Evolutionary conservation across 2,888 invertebrate genomes (phyloP).

Genomic region (Dilophus febrilis): DNA sequence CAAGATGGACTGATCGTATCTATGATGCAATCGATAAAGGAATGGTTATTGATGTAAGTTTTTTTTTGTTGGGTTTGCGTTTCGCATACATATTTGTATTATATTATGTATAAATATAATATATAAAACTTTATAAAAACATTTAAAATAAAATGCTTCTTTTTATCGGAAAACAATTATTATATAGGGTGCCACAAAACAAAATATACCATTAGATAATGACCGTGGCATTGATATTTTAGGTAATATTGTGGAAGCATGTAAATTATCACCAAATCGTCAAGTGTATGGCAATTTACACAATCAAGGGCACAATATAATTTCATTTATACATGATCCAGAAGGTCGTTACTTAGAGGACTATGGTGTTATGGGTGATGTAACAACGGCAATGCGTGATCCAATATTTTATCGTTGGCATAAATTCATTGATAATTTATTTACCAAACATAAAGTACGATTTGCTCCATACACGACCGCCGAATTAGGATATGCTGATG

Average conservation of each 20-base stretch:
- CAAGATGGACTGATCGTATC: slow-evolving; percentile 57
- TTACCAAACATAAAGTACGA: slow-evolving; percentile 18
- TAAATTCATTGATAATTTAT: slow-evolving; percentile 22
- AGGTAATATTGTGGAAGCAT: slow-evolving; percentile 22
- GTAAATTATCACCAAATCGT: slow-evolving; percentile 12
- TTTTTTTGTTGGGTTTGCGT: no score
- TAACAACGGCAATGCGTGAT: slow-evolving; percentile 24
- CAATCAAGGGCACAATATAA: slow-evolving; percentile 20
- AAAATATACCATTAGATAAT: slow-evolving; percentile 16
- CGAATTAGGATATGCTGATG: slow-evolving; percentile 7
- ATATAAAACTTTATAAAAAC: no score
- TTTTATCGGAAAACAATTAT: no score
- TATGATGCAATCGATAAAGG: slow-evolving; percentile 60
- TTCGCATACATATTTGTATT: no score
- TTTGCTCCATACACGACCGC: slow-evolving; percentile 11
- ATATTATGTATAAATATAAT: no score
- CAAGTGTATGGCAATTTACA: slow-evolving; percentile 19
- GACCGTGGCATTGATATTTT: slow-evolving; percentile 22
- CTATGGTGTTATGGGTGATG: slow-evolving; percentile 9
- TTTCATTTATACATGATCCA: slow-evolving; percentile 21
- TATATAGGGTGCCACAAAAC: slow-evolving; percentile 8
- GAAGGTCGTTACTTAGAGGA: slow-evolving; percentile 11
- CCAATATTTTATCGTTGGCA: slow-evolving; percentile 26
- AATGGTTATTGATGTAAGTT: slow-evolving; percentile 37
- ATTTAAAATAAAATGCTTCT: no score